These are phyloP conservation scores for Phrynosoma platyrhinos DNA, from an alignment of 2,113 vertebrate genomes.

Conservation along the genomic window DNA sequence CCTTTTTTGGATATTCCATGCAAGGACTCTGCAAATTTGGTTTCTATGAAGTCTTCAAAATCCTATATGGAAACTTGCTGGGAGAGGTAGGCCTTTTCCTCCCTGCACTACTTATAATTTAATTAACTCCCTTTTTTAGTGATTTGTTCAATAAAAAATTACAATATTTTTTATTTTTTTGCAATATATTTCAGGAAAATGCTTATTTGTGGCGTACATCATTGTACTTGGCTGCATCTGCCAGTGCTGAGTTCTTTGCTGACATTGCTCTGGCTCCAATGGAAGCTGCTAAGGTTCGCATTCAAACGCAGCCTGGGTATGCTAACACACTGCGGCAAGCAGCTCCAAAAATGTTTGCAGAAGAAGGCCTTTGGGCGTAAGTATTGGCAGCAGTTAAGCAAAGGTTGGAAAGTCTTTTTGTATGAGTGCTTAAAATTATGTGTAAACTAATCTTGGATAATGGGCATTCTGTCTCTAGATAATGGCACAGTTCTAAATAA, in stretches of 20 bases:
- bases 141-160: neutral
- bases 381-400: constrained; percentile 59
- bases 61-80: constrained; percentile 90
- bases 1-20: constrained; percentile 97
- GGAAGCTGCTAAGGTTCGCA: constrained; percentile 98
- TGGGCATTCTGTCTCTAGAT: neutral
- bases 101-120: neutral
- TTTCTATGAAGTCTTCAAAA: constrained; percentile 98
- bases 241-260: constrained; percentile 99
- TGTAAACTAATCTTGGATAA: neutral
- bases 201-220: constrained; percentile 96
- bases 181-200: constrained; percentile 85
- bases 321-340: constrained; percentile 95
- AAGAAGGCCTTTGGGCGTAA: constrained; percentile 97
- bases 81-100: constrained; percentile 87
- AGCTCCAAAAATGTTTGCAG: constrained; percentile 93
- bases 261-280: constrained; percentile 99
- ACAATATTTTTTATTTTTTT: neutral
- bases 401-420: neutral
- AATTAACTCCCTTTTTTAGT: neutral
- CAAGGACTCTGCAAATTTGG: constrained; percentile 99
- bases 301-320: constrained; percentile 97
- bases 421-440: neutral
- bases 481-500: neutral
- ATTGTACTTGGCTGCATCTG: constrained; percentile 94